Evolutionary conservation across 2,888 invertebrate species (phyloP).

Genomic region (Xanthia icteritia): DNA sequence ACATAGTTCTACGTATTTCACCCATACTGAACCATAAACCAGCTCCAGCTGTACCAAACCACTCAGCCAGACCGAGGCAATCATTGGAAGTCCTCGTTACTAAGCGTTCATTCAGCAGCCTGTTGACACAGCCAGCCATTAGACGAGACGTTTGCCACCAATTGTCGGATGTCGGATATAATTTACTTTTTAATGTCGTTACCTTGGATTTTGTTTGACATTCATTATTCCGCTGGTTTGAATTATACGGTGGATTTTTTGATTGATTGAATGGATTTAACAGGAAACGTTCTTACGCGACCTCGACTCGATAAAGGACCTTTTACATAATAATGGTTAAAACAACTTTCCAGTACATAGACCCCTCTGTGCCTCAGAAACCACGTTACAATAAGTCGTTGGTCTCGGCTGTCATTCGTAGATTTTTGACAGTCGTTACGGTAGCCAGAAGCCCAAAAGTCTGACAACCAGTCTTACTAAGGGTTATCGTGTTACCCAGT

Average conservation of each 20-base stretch:
- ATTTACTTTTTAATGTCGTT: slow-evolving; percentile 83
- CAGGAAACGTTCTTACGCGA: neutral
- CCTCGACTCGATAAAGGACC: neutral
- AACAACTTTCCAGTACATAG: no score
- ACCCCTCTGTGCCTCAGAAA: no score
- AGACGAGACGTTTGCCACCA: slow-evolving; percentile 76
- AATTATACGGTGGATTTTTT: slow-evolving; percentile 30
- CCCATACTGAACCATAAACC: no score
- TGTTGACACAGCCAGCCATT: slow-evolving; percentile 80
- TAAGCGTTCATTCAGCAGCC: slow-evolving; percentile 61
- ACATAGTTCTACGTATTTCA: neutral
- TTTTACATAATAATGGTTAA: neutral
- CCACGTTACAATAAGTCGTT: no score
- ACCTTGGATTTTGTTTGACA: slow-evolving; percentile 64
- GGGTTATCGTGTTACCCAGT: no score
- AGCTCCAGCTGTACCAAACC: neutral
- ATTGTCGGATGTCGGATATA: slow-evolving; percentile 76
- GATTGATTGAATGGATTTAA: slow-evolving; percentile 23
- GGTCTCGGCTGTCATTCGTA: no score
- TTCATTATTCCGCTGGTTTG: slow-evolving; percentile 12
- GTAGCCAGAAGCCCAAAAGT: no score
- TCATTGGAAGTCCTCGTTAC: slow-evolving; percentile 58
- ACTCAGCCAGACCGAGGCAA: slow-evolving; percentile 44
- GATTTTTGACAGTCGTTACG: no score
- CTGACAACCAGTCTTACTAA: no score